Base-by-base conservation (phyloP, 1,140 invertebrate genomes). In the Temnothorax nylanderi region DNA sequence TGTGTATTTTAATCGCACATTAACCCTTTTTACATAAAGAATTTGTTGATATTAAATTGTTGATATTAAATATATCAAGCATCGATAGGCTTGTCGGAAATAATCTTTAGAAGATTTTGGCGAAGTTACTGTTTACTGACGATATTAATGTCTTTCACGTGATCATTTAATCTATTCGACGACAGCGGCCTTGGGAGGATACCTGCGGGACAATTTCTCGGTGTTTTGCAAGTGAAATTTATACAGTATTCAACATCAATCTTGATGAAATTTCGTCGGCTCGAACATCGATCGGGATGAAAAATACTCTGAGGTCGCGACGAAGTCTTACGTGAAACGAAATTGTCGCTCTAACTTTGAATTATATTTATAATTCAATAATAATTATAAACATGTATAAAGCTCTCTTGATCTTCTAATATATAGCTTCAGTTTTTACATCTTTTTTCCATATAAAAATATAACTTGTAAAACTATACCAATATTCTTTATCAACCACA, bases 121-220 rank as follows among this genome's bases (percentile, higher is more conserved):
- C 80, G 47, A 54, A 54, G 62, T 80, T 69, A 67, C 56, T 80
- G 47, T 80, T 84, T 74, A 75, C 69, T 56, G 34, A 60, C 10
- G 67, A 82, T 72, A 74, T 82, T 82, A 82, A 82, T 82, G 74
- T 82, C 67, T 58, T 69, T 44, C 67, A 74, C 67, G 80, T 60
- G 51, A 74, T 47, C 41, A 47, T 82, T 74, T 82, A 72, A 82
- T 82, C 51, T 34, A 56, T 34, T 44, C 49, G 49, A 60, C 26
- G 26, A 34, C 41, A n/a, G 54, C 54, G 32, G 32, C 65, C 78
- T 81, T 81, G 78, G 41, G 26, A 74, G 32, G 34, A 60, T 74
- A 84, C 32, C 69, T 37, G 32, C n/a, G 69, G 44, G 41, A 74
- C 69, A 84, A 75, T 62, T 75, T 56, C 80, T 47, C 41, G 44